Base-by-base conservation (phyloP, 2,113 vertebrate genomes). In the Scomber scombrus region DNA sequence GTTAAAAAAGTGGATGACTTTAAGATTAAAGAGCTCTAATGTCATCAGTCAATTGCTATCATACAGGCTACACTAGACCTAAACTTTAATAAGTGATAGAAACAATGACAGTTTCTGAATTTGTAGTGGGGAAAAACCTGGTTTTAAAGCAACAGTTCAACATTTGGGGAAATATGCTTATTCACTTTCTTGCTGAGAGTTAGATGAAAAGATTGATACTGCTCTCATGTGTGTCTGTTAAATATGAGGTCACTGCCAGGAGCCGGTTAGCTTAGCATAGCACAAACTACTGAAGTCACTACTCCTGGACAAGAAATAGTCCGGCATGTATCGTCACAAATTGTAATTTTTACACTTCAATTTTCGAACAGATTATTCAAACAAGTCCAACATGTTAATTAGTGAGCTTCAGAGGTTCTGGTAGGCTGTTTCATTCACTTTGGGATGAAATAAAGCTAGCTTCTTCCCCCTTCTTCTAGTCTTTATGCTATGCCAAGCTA, bases 31-130 rank as follows among this genome's bases (percentile, higher is more conserved):
- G 29, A 21, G 43, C 16, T 67, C 63, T 80, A 56, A 60, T 80
- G 5, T 63, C 9, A 66, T 75, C 15, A 26, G 43, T 47, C 34
- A 65, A 70, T 26, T 67, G 14, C 80, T 81, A 79, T 50, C 13
- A 46, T 56, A 56, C 52, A 16, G 40, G 23, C 54, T 75, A 79
- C 19, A 21, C 62, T 76, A 81, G 0, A 10, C n/a, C 56, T 58
- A 57, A 12, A 51, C 31, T 64, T 67, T 12, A 67, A 10, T 52
- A 40, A 40, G 47, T 56, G 49, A 47, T 14, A 50, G 60, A 76
- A 68, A 71, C 56, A 75, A 68, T 57, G 63, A 73, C 14, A 31
- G 73, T 68, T 29, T 82, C 51, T 63, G 34, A 11, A 80, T 74
- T 71, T 83, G 2, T 11, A 13, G 66, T 46, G 15, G 19, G 56